A percentile compares a stretch with the other conserved stretches of the same genome.
These are phyloP conservation scores for Cerastis leucographa DNA, from an alignment of 2,888 invertebrate genomes.

Conservation along the genomic window DNA sequence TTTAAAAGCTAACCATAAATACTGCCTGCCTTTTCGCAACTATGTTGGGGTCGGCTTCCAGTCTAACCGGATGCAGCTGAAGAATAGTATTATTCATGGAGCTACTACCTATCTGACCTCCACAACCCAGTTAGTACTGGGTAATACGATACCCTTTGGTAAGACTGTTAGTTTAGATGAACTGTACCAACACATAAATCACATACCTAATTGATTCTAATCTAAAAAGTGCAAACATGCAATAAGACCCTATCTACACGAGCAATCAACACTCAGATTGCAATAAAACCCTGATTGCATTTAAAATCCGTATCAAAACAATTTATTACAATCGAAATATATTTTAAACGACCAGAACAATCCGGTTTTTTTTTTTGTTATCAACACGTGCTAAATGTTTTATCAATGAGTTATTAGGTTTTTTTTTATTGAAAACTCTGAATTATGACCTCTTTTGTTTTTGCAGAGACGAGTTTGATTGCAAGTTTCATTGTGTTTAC, in stretches of 20 bases:
- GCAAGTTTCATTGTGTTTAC: conserved; percentile 1
- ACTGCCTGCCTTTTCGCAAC: no score
- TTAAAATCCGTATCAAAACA: conserved; percentile 17
- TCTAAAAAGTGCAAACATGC: conserved; percentile 1
- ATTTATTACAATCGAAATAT: conserved; percentile 3
- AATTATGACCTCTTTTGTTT: conserved; percentile 5
- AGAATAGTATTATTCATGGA: no score
- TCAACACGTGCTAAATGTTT: conserved; percentile 31
- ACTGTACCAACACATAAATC: background rate
- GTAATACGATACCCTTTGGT: no score
- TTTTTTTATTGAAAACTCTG: conserved; percentile 22
- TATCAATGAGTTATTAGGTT: conserved; percentile 29
- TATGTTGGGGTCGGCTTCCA: no score
- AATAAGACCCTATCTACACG: conserved; percentile 9
- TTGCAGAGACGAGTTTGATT: background rate
- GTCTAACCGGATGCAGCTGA: no score
- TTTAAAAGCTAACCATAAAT: background rate
- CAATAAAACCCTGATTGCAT: conserved; percentile 24
- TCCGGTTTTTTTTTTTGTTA: conserved; percentile 28
- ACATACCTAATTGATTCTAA: background rate
- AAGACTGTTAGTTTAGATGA: background rate
- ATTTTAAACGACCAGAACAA: background rate
- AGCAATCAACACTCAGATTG: conserved; percentile 6
- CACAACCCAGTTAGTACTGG: no score
- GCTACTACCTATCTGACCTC: no score